A percentile compares a stretch with the other conserved stretches of the same genome.
Conservation (phyloP, 2,113 vertebrate genomes). For the Ctenodactylus gundi region DNA sequence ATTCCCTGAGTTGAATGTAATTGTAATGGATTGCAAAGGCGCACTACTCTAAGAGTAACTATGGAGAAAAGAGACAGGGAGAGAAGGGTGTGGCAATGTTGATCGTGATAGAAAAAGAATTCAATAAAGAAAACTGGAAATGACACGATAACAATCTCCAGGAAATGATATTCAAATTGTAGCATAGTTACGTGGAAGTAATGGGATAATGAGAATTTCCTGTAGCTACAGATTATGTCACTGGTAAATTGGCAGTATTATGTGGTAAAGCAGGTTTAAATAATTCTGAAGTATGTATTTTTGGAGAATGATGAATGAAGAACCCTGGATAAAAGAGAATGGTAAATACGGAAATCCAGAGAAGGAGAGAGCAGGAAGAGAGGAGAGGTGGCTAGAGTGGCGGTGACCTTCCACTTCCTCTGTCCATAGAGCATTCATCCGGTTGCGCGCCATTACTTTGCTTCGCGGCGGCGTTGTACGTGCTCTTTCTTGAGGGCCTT, state of each 20-base stretch:
- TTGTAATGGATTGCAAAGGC: too few species aligned
- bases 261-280: background rate
- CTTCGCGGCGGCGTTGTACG: background rate
- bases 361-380: background rate
- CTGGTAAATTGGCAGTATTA: background rate
- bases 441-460: background rate
- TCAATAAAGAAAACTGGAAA: background rate
- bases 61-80: too few species aligned
- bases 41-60: too few species aligned
- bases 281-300: background rate
- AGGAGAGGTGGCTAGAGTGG: accelerated
- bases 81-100: background rate
- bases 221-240: background rate
- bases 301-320: background rate
- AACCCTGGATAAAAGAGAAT: background rate
- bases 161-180: background rate
- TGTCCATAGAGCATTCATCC: background rate
- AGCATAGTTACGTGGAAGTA: background rate
- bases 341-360: background rate
- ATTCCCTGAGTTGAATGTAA: too few species aligned
- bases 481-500: background rate
- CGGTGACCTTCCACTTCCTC: background rate
- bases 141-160: background rate
- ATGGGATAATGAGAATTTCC: background rate
- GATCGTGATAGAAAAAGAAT: background rate